Percentiles rank a stretch among this genome's conserved stretches.
Evolutionary conservation across 2,888 invertebrate genomes (phyloP).

Genomic region (Muscina levida): DNA sequence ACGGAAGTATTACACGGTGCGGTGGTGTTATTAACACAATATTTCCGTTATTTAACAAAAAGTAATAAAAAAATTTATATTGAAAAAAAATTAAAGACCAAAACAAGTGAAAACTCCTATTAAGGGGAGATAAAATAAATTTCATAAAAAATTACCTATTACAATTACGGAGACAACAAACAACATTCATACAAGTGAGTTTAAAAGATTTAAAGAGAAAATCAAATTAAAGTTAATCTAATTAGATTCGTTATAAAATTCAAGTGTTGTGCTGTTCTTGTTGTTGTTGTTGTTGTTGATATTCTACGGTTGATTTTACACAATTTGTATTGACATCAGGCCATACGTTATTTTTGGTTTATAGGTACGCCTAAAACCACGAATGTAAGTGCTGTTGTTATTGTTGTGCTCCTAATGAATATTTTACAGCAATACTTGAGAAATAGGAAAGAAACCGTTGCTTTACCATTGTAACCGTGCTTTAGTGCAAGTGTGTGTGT

Average conservation of each 20-base stretch:
- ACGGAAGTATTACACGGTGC: no score
- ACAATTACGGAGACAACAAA: no score
- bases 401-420: slow-evolving; percentile 22
- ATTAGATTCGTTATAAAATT: not conserved
- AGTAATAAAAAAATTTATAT: slow-evolving; percentile 11
- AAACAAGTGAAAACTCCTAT: not conserved
- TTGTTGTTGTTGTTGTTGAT: no score
- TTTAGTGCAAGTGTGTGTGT: not conserved
- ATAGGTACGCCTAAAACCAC: not conserved
- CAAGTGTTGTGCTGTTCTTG: slow-evolving; percentile 6
- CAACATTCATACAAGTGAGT: not conserved
- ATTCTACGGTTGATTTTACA: slow-evolving; percentile 20
- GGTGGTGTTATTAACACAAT: no score
- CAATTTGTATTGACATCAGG: not conserved
- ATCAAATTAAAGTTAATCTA: slow-evolving; percentile 6
- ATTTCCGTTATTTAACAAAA: slow-evolving; percentile 11
- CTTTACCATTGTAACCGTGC: not conserved
- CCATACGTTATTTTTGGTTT: slow-evolving; percentile 14
- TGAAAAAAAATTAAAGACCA: not conserved
- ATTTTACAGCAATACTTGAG: not conserved
- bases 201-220: no score
- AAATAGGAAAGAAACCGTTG: slow-evolving; percentile 15
- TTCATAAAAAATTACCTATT: no score
- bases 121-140: not conserved
- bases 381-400: slow-evolving; percentile 7